These are phyloP conservation scores for Dusona sp. DNA, from an alignment of 2,888 invertebrate genomes.

Conservation along the genomic window DNA sequence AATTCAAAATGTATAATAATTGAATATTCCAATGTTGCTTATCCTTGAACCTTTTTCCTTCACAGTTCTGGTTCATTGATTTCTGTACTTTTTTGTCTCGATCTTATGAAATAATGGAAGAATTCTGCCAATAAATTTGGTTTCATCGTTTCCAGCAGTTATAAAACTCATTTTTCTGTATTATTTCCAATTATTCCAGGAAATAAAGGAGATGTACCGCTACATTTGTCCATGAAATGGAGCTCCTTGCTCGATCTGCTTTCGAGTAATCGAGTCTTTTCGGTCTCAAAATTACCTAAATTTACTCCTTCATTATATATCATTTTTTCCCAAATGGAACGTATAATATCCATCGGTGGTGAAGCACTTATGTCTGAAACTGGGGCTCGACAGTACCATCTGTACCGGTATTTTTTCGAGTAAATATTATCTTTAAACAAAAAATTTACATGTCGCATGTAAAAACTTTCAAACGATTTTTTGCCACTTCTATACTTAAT, in stretches of 20 bases:
- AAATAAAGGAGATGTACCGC: background rate
- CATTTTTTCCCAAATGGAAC: background rate
- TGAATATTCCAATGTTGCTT: background rate
- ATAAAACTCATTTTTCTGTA: background rate
- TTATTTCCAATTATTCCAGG: background rate
- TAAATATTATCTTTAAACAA: background rate
- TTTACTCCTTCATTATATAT: background rate
- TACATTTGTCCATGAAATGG: background rate
- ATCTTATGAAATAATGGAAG: background rate
- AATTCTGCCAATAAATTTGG: background rate
- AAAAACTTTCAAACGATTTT: background rate
- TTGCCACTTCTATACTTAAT: background rate
- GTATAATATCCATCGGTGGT: background rate
- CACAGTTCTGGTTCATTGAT: background rate
- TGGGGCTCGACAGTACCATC: background rate
- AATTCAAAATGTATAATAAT: background rate
- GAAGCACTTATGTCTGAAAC: background rate
- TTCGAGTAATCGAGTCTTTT: background rate
- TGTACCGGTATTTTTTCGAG: background rate
- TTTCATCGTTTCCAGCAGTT: background rate
- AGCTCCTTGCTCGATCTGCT: background rate
- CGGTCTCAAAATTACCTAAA: background rate
- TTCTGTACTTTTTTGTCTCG: background rate
- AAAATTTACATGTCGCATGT: background rate
- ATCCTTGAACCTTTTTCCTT: background rate